These are phyloP conservation scores for Meteorus colon DNA, from an alignment of 2,888 invertebrate species.

Conservation along the genomic window DNA sequence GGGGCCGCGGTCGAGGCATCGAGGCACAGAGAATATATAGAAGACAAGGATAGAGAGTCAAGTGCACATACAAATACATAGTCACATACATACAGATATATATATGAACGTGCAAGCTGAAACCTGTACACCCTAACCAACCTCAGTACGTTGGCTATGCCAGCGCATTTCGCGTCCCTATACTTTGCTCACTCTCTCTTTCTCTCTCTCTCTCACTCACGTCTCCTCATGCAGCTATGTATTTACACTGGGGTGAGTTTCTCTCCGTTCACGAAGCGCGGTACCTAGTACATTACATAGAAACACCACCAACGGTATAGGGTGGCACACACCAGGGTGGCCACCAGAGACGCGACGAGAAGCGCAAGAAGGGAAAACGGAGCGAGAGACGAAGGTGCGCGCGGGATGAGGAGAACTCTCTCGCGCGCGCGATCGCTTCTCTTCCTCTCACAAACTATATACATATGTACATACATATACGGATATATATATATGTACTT, in stretches of 20 bases:
- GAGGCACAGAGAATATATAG: constrained; percentile 27
- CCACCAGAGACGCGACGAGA: constrained; percentile 38
- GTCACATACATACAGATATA: neutral
- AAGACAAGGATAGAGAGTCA: constrained; percentile 36
- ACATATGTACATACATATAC: constrained; percentile 28
- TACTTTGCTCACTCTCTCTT: neutral
- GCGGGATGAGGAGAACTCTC: constrained; percentile 43
- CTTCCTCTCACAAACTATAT: constrained; percentile 35
- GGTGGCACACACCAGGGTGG: constrained; percentile 47
- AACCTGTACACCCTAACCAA: constrained; percentile 35
- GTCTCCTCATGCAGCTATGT: constrained; percentile 61
- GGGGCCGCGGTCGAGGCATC: constrained; percentile 49
- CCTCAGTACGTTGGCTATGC: constrained; percentile 27
- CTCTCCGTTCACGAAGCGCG: constrained; percentile 50
- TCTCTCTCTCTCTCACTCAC: constrained; percentile 49
- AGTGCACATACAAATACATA: constrained; percentile 3
- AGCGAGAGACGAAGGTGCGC: constrained; percentile 42
- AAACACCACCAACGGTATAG: constrained; percentile 46
- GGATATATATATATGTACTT: neutral
- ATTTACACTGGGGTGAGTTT: constrained; percentile 65
- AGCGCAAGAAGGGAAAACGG: constrained; percentile 44
- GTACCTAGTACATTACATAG: constrained; percentile 62
- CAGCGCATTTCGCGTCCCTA: constrained; percentile 34
- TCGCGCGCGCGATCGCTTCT: constrained; percentile 46
- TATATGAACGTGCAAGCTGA: constrained; percentile 41